Evolutionary conservation across 2,888 invertebrate species (phyloP), one percentile per base, ranked within the genome.

Genomic region (Antheraea yamamai): DNA sequence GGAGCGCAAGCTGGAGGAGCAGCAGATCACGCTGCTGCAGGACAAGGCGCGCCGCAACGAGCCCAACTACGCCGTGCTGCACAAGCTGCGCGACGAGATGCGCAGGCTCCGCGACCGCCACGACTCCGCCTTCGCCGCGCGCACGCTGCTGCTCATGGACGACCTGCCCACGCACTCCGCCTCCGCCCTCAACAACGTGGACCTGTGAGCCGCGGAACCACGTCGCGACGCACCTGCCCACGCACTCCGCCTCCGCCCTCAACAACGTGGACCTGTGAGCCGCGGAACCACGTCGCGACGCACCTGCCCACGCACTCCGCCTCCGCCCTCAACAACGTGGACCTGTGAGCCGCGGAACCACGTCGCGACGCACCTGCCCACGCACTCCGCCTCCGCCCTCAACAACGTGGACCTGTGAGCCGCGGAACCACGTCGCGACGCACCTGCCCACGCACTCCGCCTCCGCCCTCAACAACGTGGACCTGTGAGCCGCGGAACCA

Each of bases 1-100:
- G 87, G 98, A 98, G 90, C 98, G 98, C 92, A 98, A 98, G 91
- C 96, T 97, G 81, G 97, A 98, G 84, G 98, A 98, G 84, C 98
- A 98, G 88, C 98, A 98, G 93, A 98, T 98, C 75, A 98, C 98
- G 0, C 95, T 98, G 58, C 93, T 98, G n/a, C 94, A 94, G 76
- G 94, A 97, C 86, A 97, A 98, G 91, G 98, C 98, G 6, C 97
- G 97, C 0, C 96, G 97, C 72, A 98, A 98, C 95, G 97, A 97
- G 82, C 99, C 99, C 39, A 99, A 99, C 93, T 96, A 97, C 91
- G 98, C 98, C 0, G 98, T 99, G 81, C 95, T 99, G 39, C 96
- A 97, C 77, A 99, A 99, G 84, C 95, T 99, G 30, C 95, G 97
- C 76, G 91, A 96, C 76, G 99, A 99, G 93, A 97, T 99, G 97